Evolutionary conservation across 2,797 vertebrate species (phyloP).

Genomic region (Oreortyx pictus): DNA sequence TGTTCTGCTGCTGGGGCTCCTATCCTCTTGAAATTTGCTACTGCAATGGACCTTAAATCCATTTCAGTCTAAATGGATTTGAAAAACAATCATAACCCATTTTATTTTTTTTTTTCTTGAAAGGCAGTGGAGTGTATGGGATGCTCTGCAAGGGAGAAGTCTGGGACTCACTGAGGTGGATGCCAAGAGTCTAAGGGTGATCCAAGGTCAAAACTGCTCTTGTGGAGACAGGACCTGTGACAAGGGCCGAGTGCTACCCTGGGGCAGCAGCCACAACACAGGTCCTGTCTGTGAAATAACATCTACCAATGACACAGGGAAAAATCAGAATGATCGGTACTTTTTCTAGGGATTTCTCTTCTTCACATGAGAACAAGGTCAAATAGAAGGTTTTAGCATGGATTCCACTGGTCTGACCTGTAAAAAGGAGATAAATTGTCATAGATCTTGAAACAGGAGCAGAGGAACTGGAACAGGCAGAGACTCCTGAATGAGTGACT

Average conservation of each 20-base stretch:
- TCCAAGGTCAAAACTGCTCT: accelerated
- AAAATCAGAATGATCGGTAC: background rate
- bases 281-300: background rate
- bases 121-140: background rate
- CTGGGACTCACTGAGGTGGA: accelerated
- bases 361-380: background rate
- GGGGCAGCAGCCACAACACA: background rate
- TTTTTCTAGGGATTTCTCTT: accelerated
- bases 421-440: background rate
- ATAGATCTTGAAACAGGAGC: background rate
- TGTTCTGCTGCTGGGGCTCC: accelerated
- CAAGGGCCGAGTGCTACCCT: background rate
- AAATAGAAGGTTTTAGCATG: background rate
- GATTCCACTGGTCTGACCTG: background rate
- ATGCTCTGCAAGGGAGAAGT: background rate
- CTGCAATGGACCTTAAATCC: accelerated
- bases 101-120: background rate
- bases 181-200: background rate
- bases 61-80: background rate
- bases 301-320: accelerated
- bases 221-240: background rate
- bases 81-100: background rate
- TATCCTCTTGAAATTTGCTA: background rate
- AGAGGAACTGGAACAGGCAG: background rate
- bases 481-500: background rate